These are phyloP conservation scores for Saxidomus purpurata DNA, from an alignment of 1,140 invertebrate species.

Conservation along the genomic window DNA sequence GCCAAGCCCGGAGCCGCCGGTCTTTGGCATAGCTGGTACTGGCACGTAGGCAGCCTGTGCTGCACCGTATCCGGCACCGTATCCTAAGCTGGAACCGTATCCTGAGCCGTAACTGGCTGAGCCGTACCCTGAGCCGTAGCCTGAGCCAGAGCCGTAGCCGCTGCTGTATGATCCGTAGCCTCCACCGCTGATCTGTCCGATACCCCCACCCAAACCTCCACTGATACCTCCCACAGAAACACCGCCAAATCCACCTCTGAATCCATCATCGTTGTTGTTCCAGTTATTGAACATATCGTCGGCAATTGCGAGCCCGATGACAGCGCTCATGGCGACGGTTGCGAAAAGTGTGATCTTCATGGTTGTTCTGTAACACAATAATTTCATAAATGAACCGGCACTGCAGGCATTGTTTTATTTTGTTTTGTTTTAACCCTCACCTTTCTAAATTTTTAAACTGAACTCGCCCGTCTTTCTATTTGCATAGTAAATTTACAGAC, in stretches of 20 bases:
- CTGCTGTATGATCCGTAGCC: neutral
- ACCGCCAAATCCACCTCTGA: neutral
- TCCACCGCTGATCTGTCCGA: neutral
- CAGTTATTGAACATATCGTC: constrained; percentile 10
- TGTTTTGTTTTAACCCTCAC: too few species aligned
- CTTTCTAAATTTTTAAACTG: too few species aligned
- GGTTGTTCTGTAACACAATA: neutral
- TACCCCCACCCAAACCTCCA: neutral
- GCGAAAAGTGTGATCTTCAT: constrained; percentile 52
- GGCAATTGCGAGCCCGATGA: constrained; percentile 31
- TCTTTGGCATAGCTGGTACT: constrained; percentile 7
- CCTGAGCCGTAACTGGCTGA: constrained; percentile 3
- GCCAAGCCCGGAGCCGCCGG: neutral
- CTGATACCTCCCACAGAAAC: neutral
- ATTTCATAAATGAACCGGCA: too few species aligned
- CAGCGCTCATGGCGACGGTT: constrained; percentile 34
- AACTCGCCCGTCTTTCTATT: too few species aligned
- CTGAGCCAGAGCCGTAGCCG: constrained; percentile 9
- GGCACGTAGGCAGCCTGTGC: neutral
- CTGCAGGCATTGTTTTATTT: too few species aligned
- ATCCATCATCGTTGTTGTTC: neutral
- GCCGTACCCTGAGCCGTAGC: constrained; percentile 13
- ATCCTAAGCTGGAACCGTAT: neutral
- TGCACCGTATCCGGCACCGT: neutral
- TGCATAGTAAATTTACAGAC: too few species aligned